phyloP scores from a whole-genome alignment of 2,888 invertebrate genomes.

The Gerosis bhagava region DNA sequence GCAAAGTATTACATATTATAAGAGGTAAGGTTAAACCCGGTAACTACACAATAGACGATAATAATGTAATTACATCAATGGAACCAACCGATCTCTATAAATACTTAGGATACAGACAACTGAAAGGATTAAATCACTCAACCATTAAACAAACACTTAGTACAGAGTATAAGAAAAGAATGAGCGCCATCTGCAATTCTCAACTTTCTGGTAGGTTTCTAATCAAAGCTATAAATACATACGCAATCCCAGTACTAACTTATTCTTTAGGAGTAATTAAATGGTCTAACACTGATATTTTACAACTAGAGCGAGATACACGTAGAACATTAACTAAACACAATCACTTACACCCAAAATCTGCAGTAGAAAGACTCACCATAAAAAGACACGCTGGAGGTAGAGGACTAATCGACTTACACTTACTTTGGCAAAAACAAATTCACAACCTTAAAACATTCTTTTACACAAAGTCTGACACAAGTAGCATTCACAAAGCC shows the following conservation, averaged over 20 bases:
- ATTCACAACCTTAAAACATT: conserved; percentile 5
- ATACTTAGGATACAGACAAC: conserved; percentile 31
- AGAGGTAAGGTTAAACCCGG: conserved; percentile 13
- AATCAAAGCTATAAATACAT: conserved; percentile 23
- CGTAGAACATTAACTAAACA: conserved; percentile 23
- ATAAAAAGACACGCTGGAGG: conserved; percentile 23
- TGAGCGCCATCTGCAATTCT: conserved; percentile 16
- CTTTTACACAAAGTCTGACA: conserved; percentile 8
- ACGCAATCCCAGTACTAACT: conserved; percentile 16
- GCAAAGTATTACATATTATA: conserved; percentile 24
- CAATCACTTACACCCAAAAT: conserved; percentile 24
- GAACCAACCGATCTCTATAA: conserved; percentile 27
- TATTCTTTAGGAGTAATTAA: conserved; percentile 24
- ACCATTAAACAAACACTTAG: conserved; percentile 19
- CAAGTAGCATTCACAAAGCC: conserved; percentile 14
- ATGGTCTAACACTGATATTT: conserved; percentile 21
- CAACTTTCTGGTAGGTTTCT: conserved; percentile 12
- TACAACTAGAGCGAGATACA: conserved; percentile 20
- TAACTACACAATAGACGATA: conserved; percentile 4
- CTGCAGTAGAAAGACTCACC: conserved; percentile 24
- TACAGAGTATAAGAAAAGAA: conserved; percentile 14
- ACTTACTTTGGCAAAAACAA: conserved; percentile 17
- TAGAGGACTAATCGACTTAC: conserved; percentile 10
- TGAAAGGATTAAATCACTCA: conserved; percentile 23
- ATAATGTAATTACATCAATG: conserved; percentile 16